Conservation (phyloP, 2,797 vertebrate species). For the Syncerus caffer region DNA sequence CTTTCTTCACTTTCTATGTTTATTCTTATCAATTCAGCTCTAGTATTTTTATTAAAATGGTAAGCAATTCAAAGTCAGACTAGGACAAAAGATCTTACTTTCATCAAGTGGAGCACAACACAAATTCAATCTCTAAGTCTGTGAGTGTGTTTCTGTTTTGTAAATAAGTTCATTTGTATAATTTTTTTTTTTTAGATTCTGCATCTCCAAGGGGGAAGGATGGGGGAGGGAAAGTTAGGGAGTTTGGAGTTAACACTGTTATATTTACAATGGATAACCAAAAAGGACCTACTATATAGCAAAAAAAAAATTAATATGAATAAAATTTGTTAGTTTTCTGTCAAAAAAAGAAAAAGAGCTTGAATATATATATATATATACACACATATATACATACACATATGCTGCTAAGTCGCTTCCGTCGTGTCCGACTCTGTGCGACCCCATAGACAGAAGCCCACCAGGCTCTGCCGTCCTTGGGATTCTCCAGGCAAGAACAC, state of each 20-base stretch:
- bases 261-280: not conserved
- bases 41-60: slow-evolving; percentile 30
- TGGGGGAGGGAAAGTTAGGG: not conserved
- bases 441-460: too few species aligned
- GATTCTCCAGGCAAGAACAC: too few species aligned
- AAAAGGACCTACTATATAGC: not conserved
- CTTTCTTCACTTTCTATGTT: not conserved
- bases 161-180: not conserved
- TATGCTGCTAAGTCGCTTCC: too few species aligned
- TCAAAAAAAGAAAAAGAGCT: not conserved
- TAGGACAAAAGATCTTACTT: not conserved
- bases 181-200: not conserved
- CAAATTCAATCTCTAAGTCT: not conserved
- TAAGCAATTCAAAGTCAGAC: not conserved
- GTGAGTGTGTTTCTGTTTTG: not conserved
- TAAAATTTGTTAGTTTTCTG: not conserved
- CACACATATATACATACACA: not conserved
- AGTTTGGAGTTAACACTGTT: not conserved
- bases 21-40: not conserved
- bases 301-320: not conserved
- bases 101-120: not conserved
- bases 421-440: too few species aligned
- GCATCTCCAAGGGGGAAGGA: not conserved
- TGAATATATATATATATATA: not conserved
- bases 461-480: too few species aligned